phyloP scores from a whole-genome alignment of 2,113 vertebrate species.

The Elaphurus davidianus region DNA sequence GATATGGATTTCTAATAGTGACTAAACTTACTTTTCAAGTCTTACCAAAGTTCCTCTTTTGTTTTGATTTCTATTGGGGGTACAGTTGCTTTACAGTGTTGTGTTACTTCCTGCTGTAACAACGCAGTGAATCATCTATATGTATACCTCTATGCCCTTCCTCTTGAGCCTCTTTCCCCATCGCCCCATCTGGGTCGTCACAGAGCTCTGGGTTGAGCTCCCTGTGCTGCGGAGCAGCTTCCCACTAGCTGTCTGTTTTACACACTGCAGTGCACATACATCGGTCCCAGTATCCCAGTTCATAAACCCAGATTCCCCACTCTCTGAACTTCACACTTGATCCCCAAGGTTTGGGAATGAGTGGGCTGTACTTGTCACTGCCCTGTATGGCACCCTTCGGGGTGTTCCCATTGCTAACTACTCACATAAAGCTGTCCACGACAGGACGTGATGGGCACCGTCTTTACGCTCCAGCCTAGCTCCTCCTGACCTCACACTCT shows the following conservation, averaged over 20 bases:
- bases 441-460: rapidly evolving
- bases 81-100: not conserved
- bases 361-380: not conserved
- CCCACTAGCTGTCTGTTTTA: not conserved
- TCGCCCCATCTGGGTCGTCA: not conserved
- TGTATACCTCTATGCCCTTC: not conserved
- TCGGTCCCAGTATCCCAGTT: not conserved
- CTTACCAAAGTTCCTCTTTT: not conserved
- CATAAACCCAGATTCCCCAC: not conserved
- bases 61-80: not conserved
- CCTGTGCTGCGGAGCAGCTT: not conserved
- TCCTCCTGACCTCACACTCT: not conserved
- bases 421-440: not conserved
- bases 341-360: not conserved
- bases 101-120: not conserved
- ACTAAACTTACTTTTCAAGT: not conserved
- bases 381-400: not conserved
- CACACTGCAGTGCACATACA: not conserved
- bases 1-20: not conserved
- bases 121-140: not conserved
- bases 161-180: not conserved
- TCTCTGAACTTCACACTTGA: not conserved
- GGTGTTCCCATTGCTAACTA: not conserved
- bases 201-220: not conserved
- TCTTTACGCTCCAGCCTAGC: not conserved